Conservation (phyloP, 1,140 invertebrate genomes). For the Lysiphlebus fabarum region DNA sequence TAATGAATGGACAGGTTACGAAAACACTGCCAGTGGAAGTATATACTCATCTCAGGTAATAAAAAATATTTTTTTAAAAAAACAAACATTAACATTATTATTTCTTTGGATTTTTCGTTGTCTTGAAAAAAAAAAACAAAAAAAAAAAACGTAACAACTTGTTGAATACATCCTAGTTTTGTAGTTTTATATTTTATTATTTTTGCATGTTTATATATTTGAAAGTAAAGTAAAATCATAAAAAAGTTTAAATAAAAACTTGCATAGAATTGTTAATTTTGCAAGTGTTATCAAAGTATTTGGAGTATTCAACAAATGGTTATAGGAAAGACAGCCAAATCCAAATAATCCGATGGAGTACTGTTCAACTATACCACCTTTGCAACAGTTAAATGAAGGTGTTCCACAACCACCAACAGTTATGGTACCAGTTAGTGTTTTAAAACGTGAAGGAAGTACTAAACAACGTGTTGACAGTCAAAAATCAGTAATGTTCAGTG, state of each 20-base stretch:
- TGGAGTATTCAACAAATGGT: constrained; percentile 60
- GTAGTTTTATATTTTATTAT: constrained; percentile 7
- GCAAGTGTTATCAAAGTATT: not conserved
- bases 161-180: constrained; percentile 50
- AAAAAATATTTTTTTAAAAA: not conserved
- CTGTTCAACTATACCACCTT: constrained; percentile 80
- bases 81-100: too few species aligned
- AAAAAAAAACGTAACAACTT: constrained; percentile 44
- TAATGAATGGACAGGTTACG: constrained; percentile 41
- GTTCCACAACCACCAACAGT: constrained; percentile 67
- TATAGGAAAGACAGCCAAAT: constrained; percentile 65
- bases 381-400: constrained; percentile 66
- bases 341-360: constrained; percentile 90
- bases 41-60: constrained; percentile 50
- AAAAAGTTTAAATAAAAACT: not conserved
- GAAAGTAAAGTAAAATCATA: constrained; percentile 8
- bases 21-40: constrained; percentile 29
- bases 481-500: constrained; percentile 87
- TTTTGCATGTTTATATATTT: constrained; percentile 27
- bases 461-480: constrained; percentile 59
- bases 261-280: constrained; percentile 2
- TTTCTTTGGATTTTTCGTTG: too few species aligned
- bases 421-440: constrained; percentile 81
- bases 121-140: too few species aligned
- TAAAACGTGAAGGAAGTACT: constrained; percentile 68